A percentile compares a stretch with the other conserved stretches of the same genome.
phyloP scores from a whole-genome alignment of 2,888 invertebrate species.

The Campopleginae sp. region DNA sequence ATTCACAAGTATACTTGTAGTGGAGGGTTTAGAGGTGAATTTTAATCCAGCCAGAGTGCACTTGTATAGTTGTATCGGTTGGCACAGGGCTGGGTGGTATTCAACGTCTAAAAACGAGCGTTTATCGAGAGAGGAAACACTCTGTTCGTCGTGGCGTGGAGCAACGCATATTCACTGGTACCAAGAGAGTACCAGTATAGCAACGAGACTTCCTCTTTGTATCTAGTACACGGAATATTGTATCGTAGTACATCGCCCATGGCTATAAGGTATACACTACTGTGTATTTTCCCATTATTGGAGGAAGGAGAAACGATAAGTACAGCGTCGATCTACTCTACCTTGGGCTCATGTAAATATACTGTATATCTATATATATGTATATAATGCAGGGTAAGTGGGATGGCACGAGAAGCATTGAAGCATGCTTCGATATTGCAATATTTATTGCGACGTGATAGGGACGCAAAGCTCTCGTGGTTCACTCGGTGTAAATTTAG shows the following conservation, averaged over 20 bases:
- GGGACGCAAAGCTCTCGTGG: slow-evolving; percentile 54
- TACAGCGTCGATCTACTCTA: slow-evolving; percentile 62
- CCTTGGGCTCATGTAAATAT: slow-evolving; percentile 35
- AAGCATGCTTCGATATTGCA: slow-evolving; percentile 67
- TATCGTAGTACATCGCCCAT: slow-evolving; percentile 50
- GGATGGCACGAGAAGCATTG: slow-evolving; percentile 59
- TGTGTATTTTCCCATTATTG: slow-evolving; percentile 68
- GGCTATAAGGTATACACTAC: slow-evolving; percentile 65
- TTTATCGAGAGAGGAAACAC: slow-evolving; percentile 68
- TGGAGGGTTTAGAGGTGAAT: slow-evolving; percentile 59
- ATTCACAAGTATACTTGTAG: slow-evolving; percentile 24
- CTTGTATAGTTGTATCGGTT: slow-evolving; percentile 34
- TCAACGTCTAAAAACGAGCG: slow-evolving; percentile 56
- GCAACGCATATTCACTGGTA: slow-evolving; percentile 55
- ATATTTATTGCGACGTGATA: slow-evolving; percentile 68
- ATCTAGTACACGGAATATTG: slow-evolving; percentile 55
- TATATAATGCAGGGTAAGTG: slow-evolving; percentile 44
- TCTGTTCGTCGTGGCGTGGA: slow-evolving; percentile 62
- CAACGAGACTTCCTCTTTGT: slow-evolving; percentile 48
- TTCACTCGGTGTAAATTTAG: slow-evolving; percentile 66
- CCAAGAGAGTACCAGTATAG: slow-evolving; percentile 29
- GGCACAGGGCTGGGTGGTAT: slow-evolving; percentile 35
- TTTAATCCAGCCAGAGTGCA: slow-evolving; percentile 65
- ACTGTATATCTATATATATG: slow-evolving; percentile 25
- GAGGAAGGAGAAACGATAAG: slow-evolving; percentile 68